These are phyloP conservation scores for Progne subis DNA, from an alignment of 2,113 vertebrate species.

Conservation along the genomic window DNA sequence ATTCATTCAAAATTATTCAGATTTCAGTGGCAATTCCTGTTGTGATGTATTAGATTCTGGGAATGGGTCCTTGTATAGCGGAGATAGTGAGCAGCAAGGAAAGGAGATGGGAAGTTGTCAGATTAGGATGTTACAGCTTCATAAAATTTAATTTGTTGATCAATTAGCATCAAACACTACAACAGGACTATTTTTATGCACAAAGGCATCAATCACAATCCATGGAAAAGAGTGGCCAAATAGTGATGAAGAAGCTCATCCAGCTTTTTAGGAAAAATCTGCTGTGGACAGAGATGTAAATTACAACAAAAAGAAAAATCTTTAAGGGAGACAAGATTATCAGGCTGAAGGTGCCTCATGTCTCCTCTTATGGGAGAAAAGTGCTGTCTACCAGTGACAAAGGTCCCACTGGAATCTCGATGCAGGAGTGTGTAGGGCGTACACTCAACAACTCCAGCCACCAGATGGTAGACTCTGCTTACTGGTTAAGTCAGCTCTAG, in stretches of 20 bases:
- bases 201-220: not conserved
- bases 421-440: conserved; percentile 12
- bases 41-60: not conserved
- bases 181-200: not conserved
- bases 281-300: not conserved
- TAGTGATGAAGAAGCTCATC: not conserved
- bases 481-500: conserved; percentile 67
- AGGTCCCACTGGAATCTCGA: conserved; percentile 26
- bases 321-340: not conserved
- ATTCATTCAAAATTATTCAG: not conserved
- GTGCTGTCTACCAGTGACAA: not conserved
- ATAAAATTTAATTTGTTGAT: not conserved
- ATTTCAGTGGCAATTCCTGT: not conserved
- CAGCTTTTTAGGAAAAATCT: not conserved
- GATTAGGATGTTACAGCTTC: not conserved
- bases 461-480: conserved; percentile 75
- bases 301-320: not conserved
- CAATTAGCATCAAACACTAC: not conserved
- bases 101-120: not conserved
- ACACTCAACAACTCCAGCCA: conserved; percentile 63
- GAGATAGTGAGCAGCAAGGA: not conserved
- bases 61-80: not conserved
- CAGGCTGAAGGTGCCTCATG: not conserved
- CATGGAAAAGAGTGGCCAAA: not conserved
- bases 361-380: not conserved